These are phyloP conservation scores for Chaitophorus viminalis DNA, from an alignment of 2,888 invertebrate genomes.

Conservation along the genomic window DNA sequence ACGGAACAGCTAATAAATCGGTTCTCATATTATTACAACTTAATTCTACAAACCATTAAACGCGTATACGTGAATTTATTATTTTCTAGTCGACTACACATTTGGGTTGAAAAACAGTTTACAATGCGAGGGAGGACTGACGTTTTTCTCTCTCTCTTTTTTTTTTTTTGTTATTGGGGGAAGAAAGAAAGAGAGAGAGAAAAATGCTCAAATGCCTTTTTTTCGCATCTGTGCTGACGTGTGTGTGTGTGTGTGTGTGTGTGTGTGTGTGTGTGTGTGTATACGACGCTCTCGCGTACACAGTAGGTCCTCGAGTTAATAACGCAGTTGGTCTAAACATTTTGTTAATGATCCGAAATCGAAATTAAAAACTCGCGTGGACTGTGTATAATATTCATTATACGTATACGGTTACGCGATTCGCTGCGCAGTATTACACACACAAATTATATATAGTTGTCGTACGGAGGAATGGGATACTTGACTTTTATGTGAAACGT, in stretches of 20 bases:
- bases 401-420: no score
- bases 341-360: not conserved
- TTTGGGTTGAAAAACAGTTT: not conserved
- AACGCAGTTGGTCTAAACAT: no score
- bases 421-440: no score
- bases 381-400: not conserved
- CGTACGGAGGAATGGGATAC: not conserved
- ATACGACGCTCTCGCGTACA: no score
- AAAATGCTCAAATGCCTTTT: not conserved
- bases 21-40: not conserved
- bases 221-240: no score
- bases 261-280: no score
- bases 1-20: not conserved
- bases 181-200: not conserved
- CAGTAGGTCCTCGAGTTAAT: no score
- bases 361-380: conserved; percentile 6
- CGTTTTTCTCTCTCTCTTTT: no score
- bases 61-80: not conserved
- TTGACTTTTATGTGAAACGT: conserved; percentile 26
- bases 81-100: conserved; percentile 22
- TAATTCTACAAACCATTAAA: conserved; percentile 28
- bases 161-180: not conserved
- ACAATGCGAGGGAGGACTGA: not conserved
- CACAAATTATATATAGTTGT: not conserved
- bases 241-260: no score